Evolutionary conservation across 2,888 invertebrate species (phyloP), one percentile per base, ranked within the genome.

Genomic region (Tuta absoluta): DNA sequence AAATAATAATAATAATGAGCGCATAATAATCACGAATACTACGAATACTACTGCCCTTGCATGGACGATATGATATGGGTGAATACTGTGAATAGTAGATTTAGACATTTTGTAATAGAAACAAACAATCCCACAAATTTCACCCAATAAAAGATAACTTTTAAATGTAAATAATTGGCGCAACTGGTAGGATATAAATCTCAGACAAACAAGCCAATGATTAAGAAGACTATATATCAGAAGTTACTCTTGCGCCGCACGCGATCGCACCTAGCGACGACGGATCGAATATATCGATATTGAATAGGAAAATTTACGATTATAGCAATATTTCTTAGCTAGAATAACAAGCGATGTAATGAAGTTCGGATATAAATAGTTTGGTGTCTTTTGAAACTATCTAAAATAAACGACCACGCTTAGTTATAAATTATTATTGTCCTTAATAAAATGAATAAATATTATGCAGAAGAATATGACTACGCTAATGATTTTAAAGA

Each of bases 151-250:
- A 14, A 14, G 7, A 87, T 82, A 77, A 84, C 84, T 86, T 85
- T 83, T 80, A 82, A 86, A 85, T 83, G 86, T 87, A 85, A 89
- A 86, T 88, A 88, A 87, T 87, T 88, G 85, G 85, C 85, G 81
- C 86, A 89, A 89, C 87, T 87, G 86, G 87, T 89, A 87, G 80
- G 78, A 74, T 80, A 89, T 88, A 88, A 88, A 88, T 89, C 87
- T 86, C 77, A 72, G 73, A 84, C 81, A 79, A 84, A 86, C 83
- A 82, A 85, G 81, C 75, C 78, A 75, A 82, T 86, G 89, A 89
- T 89, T 89, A 89, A 87, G 83, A 86, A 82, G 80, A 71, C 78
- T 77, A 80, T 88, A 86, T 84, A 88, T 90, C 85, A 88, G 82
- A 78, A 71, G 80, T 78, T 77, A 81, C 80, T 75, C 72, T 75